phyloP scores from a whole-genome alignment of 2,113 vertebrate species.

The Grus americana region DNA sequence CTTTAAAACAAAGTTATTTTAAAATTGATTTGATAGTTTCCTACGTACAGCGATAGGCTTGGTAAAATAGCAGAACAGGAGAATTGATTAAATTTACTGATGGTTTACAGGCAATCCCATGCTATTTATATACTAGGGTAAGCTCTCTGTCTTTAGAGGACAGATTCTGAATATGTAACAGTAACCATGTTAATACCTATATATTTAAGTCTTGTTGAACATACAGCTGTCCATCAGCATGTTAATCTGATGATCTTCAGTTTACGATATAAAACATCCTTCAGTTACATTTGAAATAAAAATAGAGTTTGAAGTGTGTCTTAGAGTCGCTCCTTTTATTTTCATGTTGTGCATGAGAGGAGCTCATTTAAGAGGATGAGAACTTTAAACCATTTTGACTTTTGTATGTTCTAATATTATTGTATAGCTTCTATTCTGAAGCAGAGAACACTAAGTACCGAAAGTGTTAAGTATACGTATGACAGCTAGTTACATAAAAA shows the following conservation, averaged over 20 bases:
- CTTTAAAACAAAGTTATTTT: conserved; percentile 9
- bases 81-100: neutral
- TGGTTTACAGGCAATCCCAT: neutral
- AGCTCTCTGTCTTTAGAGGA: neutral
- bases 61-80: neutral
- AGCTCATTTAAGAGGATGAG: neutral
- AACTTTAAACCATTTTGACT: neutral
- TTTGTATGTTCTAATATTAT: neutral
- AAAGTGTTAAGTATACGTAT: neutral
- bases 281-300: neutral
- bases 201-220: neutral
- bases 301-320: neutral
- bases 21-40: neutral
- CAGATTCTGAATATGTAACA: neutral
- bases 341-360: neutral
- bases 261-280: neutral
- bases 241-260: neutral
- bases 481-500: neutral
- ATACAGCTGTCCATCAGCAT: neutral
- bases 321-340: neutral
- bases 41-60: neutral
- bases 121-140: neutral
- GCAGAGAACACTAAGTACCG: neutral
- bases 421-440: neutral
- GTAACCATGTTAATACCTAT: neutral